A percentile compares a stretch with the other conserved stretches of the same genome.
Conservation (phyloP, 2,888 invertebrate species). For the Lacanobia wlatinum region DNA sequence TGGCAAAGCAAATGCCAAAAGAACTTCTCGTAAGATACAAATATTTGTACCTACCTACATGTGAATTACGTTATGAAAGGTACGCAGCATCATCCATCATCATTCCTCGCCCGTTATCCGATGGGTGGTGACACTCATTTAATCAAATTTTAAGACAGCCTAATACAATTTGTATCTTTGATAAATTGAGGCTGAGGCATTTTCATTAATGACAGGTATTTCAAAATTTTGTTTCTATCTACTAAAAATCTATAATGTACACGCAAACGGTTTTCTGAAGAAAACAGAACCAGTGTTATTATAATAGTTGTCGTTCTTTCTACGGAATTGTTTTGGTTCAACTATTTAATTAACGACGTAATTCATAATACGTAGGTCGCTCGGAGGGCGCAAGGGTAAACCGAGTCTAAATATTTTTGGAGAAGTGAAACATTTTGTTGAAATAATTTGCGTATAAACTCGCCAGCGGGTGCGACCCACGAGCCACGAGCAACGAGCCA, state of each 20-base stretch:
- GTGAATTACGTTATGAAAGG: slow-evolving; percentile 51
- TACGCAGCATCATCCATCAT: slow-evolving; percentile 71
- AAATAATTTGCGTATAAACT: slow-evolving; percentile 67
- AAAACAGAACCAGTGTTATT: slow-evolving; percentile 8
- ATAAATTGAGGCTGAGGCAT: slow-evolving; percentile 67
- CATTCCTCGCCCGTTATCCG: slow-evolving; percentile 64
- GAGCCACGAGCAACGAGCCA: slow-evolving; percentile 53
- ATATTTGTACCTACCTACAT: slow-evolving; percentile 24
- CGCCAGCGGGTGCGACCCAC: slow-evolving; percentile 57
- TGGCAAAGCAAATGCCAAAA: slow-evolving; percentile 32
- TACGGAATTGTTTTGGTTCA: slow-evolving; percentile 26
- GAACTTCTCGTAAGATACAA: slow-evolving; percentile 14
- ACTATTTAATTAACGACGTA: slow-evolving; percentile 47
- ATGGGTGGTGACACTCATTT: slow-evolving; percentile 73
- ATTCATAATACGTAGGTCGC: slow-evolving; percentile 40
- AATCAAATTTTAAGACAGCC: slow-evolving; percentile 75
- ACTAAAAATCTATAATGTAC: slow-evolving; percentile 20
- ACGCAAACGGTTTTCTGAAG: not conserved
- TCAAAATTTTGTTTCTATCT: slow-evolving; percentile 9
- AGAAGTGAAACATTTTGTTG: slow-evolving; percentile 61
- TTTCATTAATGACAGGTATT: slow-evolving; percentile 37
- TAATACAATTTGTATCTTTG: slow-evolving; percentile 73
- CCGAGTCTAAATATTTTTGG: slow-evolving; percentile 52
- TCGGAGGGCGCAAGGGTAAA: slow-evolving; percentile 31
- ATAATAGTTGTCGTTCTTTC: slow-evolving; percentile 34